Evolutionary conservation across 1,140 invertebrate species (phyloP), one percentile per base, ranked within the genome.

Genomic region (Pogonus chalceus): DNA sequence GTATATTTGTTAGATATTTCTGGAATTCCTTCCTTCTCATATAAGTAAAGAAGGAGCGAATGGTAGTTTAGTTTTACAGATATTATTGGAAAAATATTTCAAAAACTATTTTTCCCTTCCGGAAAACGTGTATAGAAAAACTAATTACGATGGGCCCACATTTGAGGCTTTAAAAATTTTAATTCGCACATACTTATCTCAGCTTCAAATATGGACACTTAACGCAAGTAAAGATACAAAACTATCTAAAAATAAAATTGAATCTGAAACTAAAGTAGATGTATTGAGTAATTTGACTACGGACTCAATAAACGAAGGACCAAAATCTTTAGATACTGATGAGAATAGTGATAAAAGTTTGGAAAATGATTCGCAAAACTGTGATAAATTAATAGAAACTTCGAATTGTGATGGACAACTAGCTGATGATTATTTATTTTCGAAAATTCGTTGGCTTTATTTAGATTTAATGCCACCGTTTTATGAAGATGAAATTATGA

Each of bases 1-100:
- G 26, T 31, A 31, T 31, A 31, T 31, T 31, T 31, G 4, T 16
- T 53, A 70, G 65, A 72, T 79, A 4, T 81, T 80, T 58, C 57
- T 80, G 22, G 76, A 78, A 20, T 80, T 79, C 62, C 59, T 81
- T 18, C 78, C 79, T 0, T 77, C 76, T 1, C 65, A 76, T 35
- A 75, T 79, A n/a, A 76, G 78, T 2, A 67, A 71, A 43, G 74
- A 78, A 55, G 76, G 75, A 0, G 73, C 72, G 21, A 70, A 70
- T 26, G 75, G 76, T 3, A 76, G 74, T 20, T 59, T 65, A 2
- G 74, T 78, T 2, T 62, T 80, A 10, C 79, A 80, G 56, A 60
- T 72, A 21, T 78, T 76, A 21, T 64, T 79, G n/a, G 78, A 80
- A 60, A 69, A 62, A 22, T 77, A 76, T 57, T 65, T 79, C 21